phyloP scores from a whole-genome alignment of 2,113 vertebrate species.

The Micromys minutus region DNA sequence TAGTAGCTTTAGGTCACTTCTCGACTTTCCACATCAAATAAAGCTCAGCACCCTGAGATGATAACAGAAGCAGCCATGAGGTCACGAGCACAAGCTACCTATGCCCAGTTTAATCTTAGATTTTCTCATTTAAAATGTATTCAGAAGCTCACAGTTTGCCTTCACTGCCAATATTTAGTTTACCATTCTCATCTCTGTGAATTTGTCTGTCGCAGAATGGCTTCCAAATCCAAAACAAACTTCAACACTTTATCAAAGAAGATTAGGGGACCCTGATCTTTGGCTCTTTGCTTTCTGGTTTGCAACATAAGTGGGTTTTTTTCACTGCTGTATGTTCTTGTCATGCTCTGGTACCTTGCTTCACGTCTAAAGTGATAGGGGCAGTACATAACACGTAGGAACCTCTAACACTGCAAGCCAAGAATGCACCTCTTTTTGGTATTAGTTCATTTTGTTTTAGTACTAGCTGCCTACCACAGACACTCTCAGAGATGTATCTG shows the following conservation, averaged over 20 bases:
- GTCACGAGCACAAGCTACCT: neutral
- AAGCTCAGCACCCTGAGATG: constrained; percentile 23
- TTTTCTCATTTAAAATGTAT: constrained; percentile 67
- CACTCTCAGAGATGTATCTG: neutral
- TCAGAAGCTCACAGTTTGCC: constrained; percentile 67
- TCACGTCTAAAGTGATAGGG: neutral
- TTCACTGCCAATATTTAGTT: neutral
- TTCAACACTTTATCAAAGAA: neutral
- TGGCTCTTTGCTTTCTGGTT: neutral
- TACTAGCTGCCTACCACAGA: neutral
- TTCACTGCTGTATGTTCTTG: neutral
- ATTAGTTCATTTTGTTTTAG: neutral
- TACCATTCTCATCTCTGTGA: neutral
- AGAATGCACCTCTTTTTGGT: no score
- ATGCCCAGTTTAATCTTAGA: neutral
- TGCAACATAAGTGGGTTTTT: neutral
- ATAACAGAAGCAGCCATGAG: neutral
- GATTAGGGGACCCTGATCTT: neutral
- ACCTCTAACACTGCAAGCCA: neutral
- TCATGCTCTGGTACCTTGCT: neutral
- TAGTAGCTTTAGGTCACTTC: neutral
- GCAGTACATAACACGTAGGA: neutral
- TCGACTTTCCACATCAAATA: neutral
- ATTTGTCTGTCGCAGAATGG: neutral
- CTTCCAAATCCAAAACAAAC: constrained; percentile 39